Percentiles rank a stretch among this genome's conserved stretches.
phyloP scores from a whole-genome alignment of 2,797 vertebrate species.

The Bucorvus abyssinicus region DNA sequence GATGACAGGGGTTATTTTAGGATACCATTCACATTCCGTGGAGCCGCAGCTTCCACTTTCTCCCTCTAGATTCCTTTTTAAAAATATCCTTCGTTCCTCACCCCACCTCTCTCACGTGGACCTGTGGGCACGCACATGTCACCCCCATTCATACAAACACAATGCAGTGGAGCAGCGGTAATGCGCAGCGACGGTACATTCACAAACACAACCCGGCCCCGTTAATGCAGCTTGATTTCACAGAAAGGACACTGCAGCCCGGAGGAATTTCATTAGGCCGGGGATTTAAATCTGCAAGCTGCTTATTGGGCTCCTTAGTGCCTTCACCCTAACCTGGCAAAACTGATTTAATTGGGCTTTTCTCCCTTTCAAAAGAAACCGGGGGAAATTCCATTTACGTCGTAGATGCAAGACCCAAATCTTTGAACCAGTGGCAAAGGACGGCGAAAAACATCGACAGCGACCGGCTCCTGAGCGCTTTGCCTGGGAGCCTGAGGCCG shows the following conservation, averaged over 20 bases:
- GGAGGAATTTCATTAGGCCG: slow-evolving; percentile 57
- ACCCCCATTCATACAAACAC: slow-evolving; percentile 81
- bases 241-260: slow-evolving; percentile 63
- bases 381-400: background rate
- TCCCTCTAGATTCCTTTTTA: slow-evolving; percentile 53
- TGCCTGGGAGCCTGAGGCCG: background rate
- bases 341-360: background rate
- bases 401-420: background rate
- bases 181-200: slow-evolving; percentile 73
- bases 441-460: background rate
- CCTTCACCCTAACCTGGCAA: background rate
- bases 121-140: slow-evolving; percentile 77
- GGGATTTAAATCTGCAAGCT: slow-evolving; percentile 38
- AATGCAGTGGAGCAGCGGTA: slow-evolving; percentile 71
- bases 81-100: slow-evolving; percentile 63
- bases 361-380: background rate
- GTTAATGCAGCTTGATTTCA: slow-evolving; percentile 64
- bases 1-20: slow-evolving; percentile 69
- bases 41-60: slow-evolving; percentile 52
- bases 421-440: background rate
- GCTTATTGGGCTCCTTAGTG: slow-evolving; percentile 14
- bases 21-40: slow-evolving; percentile 53
- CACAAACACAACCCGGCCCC: slow-evolving; percentile 65
- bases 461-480: background rate
- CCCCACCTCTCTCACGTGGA: slow-evolving; percentile 76